Conservation (phyloP, 2,888 invertebrate genomes). For the Apeira syringaria region DNA sequence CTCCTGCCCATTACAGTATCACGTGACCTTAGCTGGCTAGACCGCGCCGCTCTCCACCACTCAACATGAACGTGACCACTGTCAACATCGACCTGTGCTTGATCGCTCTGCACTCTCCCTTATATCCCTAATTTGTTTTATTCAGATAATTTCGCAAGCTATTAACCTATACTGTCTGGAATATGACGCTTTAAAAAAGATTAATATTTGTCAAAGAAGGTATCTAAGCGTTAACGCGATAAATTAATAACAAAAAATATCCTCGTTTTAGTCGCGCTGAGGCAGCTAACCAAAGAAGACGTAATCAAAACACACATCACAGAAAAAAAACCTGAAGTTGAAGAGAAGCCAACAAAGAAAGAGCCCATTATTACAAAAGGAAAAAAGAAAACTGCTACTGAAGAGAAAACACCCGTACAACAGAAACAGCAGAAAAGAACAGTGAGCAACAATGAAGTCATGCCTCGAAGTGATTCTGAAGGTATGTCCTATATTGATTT, state of each 20-base stretch:
- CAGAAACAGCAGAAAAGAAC: neutral
- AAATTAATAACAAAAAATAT: no score
- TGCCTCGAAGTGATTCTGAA: neutral
- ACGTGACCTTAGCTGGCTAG: no score
- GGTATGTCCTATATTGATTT: no score
- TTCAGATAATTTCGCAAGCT: no score
- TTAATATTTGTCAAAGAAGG: neutral
- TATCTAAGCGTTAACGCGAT: no score
- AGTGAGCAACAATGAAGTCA: neutral
- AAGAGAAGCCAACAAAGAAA: neutral
- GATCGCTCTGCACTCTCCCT: no score
- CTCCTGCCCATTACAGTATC: no score
- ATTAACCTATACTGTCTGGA: no score
- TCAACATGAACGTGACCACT: no score
- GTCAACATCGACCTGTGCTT: no score
- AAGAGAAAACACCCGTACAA: neutral
- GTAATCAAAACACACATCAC: neutral
- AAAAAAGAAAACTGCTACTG: neutral
- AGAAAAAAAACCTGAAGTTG: neutral
- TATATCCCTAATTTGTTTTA: no score
- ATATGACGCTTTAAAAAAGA: neutral
- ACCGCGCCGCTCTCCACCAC: no score
- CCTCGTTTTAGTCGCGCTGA: slow-evolving; percentile 42
- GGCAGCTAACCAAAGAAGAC: slow-evolving; percentile 28
- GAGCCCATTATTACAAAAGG: neutral